Base-by-base conservation (phyloP, 2,113 vertebrate species). In the Urocynchramus pylzowi region DNA sequence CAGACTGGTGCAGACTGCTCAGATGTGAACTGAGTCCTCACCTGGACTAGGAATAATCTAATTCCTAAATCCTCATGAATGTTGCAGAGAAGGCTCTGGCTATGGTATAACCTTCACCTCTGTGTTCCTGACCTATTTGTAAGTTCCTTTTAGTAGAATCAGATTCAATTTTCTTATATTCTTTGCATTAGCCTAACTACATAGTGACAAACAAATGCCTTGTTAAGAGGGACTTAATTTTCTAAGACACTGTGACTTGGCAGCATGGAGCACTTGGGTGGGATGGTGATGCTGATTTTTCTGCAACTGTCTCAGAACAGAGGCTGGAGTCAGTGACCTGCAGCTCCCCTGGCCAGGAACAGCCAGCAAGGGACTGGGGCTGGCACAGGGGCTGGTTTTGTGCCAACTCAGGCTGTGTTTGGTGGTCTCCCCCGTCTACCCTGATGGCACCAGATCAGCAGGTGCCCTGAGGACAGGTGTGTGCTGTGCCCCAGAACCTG, bases 91-190 rank as follows among this genome's bases (percentile, higher is more conserved):
- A 88, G 56, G 49, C 61, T 39, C 71, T 84, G 56, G 31, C 42
- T 69, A 3, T 49, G 56, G 52, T 59, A 23, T 63, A 61, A 52
- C 57, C 35, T 83, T 67, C 71, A 76, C 60, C 64, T 93, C 85
- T 64, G 64, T 71, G 45, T 75, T 94, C 65, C 88, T 59, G 56
- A 41, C 35, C 79, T 20, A 1, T 56, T 50, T 80, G 37, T 70
- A 63, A 71, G 60, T 78, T 90, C 69, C 80, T 93, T 90, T 90
- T 53, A 64, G 88, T 81, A 92, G 86, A 87, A 94, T 64, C 79
- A 42, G 57, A 71, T 67, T 56, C 13, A 18, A 1, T 75, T 82
- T 90, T 78, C 73, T 84, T 87, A 30, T 73, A 64, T 86, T 94
- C 52, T 90, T 94, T 79, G 64, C 69, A 33, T 89, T 95, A 84